Percentiles rank a stretch among this genome's conserved stretches.
Conservation (phyloP, 2,888 invertebrate genomes). For the Ischnus inquisitorius region DNA sequence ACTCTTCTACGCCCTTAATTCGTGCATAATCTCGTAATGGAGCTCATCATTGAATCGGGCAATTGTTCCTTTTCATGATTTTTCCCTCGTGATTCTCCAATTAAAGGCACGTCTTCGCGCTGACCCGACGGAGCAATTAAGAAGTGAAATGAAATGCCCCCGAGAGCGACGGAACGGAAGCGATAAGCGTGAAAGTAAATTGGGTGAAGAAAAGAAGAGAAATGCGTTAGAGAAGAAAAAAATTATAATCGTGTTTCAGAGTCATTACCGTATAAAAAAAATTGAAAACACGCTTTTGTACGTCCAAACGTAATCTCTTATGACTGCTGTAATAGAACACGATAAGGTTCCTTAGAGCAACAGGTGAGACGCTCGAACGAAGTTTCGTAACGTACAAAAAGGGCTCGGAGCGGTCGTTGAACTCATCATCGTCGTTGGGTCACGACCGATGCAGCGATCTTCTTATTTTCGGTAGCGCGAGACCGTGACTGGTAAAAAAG, state of each 20-base stretch:
- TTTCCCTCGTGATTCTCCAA: constrained; percentile 4
- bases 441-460: background rate
- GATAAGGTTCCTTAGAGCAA: background rate
- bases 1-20: background rate
- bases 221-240: background rate
- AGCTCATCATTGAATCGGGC: constrained; percentile 8
- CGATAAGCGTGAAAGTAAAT: constrained; percentile 21
- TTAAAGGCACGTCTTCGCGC: background rate
- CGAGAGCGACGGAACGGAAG: background rate
- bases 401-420: constrained; percentile 52
- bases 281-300: constrained; percentile 7
- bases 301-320: background rate
- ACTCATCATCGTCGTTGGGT: constrained; percentile 25
- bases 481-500: constrained; percentile 47
- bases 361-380: constrained; percentile 16
- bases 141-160: constrained; percentile 1
- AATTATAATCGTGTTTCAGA: background rate
- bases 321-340: background rate
- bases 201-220: background rate
- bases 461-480: constrained; percentile 32
- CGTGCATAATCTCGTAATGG: background rate
- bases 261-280: constrained; percentile 7
- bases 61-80: constrained; percentile 23
- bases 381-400: constrained; percentile 30
- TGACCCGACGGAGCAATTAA: constrained; percentile 2